These are phyloP conservation scores for Cheilosia pagana DNA, from an alignment of 2,888 invertebrate species.

Conservation along the genomic window DNA sequence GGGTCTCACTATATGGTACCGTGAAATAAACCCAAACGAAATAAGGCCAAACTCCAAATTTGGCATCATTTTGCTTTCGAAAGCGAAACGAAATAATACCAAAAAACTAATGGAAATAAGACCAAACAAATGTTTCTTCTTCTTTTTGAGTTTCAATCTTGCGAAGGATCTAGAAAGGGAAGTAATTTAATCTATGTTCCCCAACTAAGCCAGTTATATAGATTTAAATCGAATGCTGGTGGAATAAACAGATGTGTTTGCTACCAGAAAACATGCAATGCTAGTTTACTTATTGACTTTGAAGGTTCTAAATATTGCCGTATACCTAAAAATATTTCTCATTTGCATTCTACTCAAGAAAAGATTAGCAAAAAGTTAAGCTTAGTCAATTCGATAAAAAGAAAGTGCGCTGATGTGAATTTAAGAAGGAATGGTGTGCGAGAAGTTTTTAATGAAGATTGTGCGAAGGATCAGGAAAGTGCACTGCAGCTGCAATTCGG, in stretches of 20 bases:
- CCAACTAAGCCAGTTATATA: conserved; percentile 9
- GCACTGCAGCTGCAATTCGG: conserved; percentile 16
- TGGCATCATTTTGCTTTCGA: too few species aligned
- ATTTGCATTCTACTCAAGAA: conserved; percentile 12
- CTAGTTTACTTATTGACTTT: neutral
- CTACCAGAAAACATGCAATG: conserved; percentile 17
- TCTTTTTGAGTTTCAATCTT: neutral
- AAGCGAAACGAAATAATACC: too few species aligned
- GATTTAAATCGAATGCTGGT: conserved; percentile 12
- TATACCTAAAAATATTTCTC: conserved; percentile 1
- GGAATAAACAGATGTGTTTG: conserved; percentile 26
- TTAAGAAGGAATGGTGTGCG: conserved; percentile 17
- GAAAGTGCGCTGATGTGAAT: neutral
- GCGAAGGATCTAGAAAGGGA: conserved; percentile 5
- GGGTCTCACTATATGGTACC: too few species aligned
- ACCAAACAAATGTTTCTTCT: too few species aligned
- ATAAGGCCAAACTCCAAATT: too few species aligned
- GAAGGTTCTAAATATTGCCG: conserved; percentile 23
- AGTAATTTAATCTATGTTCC: conserved; percentile 12
- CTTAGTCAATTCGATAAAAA: neutral
- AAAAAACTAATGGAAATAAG: too few species aligned
- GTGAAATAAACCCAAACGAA: too few species aligned
- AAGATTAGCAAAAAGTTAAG: neutral
- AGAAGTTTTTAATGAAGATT: conserved; percentile 13
- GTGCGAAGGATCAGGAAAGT: conserved; percentile 15